phyloP scores from a whole-genome alignment of 2,113 vertebrate species.

The Melanerpes aurifrons region DNA sequence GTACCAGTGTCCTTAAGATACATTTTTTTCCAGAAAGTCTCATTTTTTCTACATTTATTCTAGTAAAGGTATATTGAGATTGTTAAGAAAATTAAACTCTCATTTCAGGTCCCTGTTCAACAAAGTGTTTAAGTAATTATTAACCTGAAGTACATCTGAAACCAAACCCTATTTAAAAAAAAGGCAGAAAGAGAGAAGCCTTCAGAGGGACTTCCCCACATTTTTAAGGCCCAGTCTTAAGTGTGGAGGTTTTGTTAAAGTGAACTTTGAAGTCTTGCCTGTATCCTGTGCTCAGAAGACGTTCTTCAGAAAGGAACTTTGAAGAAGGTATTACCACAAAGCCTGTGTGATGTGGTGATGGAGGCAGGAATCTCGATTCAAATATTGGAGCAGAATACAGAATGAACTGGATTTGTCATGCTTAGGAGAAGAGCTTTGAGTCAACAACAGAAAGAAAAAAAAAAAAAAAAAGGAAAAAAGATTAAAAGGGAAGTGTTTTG shows the following conservation, averaged over 20 bases:
- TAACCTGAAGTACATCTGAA: slow-evolving; percentile 43
- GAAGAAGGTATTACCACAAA: neutral
- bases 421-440: neutral
- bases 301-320: neutral
- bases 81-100: slow-evolving; percentile 62
- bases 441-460: neutral
- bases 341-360: neutral
- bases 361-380: neutral
- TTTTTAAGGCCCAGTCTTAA: neutral
- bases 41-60: slow-evolving; percentile 47
- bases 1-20: slow-evolving; percentile 4
- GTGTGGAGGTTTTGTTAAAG: neutral
- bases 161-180: neutral
- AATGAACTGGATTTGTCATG: neutral
- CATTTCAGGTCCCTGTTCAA: slow-evolving; percentile 48
- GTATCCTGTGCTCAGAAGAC: neutral
- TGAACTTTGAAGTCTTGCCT: neutral
- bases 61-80: slow-evolving; percentile 11
- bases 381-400: neutral
- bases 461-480: too few relatives aligned
- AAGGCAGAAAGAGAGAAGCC: neutral
- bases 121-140: slow-evolving; percentile 53
- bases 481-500: neutral
- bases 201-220: neutral
- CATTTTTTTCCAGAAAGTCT: slow-evolving; percentile 45